These are phyloP conservation scores for Gymnocephalus cernua DNA, from an alignment of 2,113 vertebrate genomes.

Conservation along the genomic window DNA sequence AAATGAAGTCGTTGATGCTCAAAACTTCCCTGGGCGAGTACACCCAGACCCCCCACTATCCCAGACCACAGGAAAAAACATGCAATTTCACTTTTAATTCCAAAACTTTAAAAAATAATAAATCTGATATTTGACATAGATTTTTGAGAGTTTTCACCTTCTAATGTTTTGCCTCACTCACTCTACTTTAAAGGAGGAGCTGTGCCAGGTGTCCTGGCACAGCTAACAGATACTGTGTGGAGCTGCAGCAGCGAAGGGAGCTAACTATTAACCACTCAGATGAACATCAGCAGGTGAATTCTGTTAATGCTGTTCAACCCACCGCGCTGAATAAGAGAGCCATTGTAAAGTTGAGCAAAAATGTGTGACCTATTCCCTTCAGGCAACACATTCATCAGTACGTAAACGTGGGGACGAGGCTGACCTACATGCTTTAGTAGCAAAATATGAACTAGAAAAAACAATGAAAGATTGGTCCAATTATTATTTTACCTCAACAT, in stretches of 20 bases:
- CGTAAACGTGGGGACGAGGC: conserved; percentile 14
- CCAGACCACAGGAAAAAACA: background rate
- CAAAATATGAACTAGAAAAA: conserved; percentile 22
- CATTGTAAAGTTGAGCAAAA: conserved; percentile 25
- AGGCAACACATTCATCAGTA: conserved; percentile 47
- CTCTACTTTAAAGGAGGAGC: background rate
- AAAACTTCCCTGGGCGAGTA: too few species aligned
- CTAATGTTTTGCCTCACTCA: background rate
- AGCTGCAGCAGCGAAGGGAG: background rate
- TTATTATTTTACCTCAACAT: conserved; percentile 13
- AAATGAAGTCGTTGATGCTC: too few species aligned
- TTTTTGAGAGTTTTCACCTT: background rate
- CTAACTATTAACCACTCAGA: conserved; percentile 19
- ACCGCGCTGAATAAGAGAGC: conserved; percentile 4
- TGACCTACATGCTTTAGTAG: conserved; percentile 55
- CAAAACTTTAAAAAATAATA: background rate
- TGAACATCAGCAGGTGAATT: background rate
- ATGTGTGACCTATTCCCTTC: conserved; percentile 63
- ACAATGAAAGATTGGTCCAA: conserved; percentile 10
- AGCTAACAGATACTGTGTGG: background rate
- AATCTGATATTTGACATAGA: background rate
- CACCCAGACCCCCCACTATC: too few species aligned
- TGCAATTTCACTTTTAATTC: too few species aligned
- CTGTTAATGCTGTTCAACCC: background rate
- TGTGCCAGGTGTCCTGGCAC: too few species aligned